These are phyloP conservation scores for Dilophus febrilis DNA, from an alignment of 2,888 invertebrate genomes.

Conservation along the genomic window DNA sequence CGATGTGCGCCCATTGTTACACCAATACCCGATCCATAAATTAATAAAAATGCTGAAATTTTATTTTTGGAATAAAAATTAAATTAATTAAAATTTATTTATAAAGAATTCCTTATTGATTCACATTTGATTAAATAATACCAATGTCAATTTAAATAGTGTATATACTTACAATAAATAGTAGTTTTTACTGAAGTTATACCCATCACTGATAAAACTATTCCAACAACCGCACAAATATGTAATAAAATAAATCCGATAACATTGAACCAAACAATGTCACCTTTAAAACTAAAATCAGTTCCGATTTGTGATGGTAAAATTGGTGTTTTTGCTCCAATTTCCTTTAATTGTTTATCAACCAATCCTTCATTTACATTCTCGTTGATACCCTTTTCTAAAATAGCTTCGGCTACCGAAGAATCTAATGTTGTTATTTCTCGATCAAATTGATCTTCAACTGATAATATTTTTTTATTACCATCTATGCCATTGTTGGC, in stretches of 20 bases:
- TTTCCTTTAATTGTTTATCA: slow-evolving; percentile 5
- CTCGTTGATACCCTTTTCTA: not conserved
- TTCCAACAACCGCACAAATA: slow-evolving; percentile 21
- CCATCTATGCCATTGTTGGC: too few species aligned
- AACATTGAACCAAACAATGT: slow-evolving; percentile 44
- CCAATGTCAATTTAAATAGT: slow-evolving; percentile 13
- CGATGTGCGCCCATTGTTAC: slow-evolving; percentile 70
- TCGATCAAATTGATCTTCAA: slow-evolving; percentile 4
- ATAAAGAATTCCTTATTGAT: slow-evolving; percentile 10
- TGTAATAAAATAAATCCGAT: slow-evolving; percentile 41
- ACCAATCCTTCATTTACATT: slow-evolving; percentile 5
- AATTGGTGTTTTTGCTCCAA: slow-evolving; percentile 8
- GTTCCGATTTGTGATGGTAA: slow-evolving; percentile 32
- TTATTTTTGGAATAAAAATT: slow-evolving; percentile 3
- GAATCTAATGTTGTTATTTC: slow-evolving; percentile 3
- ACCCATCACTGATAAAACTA: slow-evolving; percentile 12
- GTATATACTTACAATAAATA: slow-evolving; percentile 28
- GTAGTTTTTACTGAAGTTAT: slow-evolving; percentile 19
- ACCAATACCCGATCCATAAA: slow-evolving; percentile 34
- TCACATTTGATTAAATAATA: slow-evolving; percentile 5
- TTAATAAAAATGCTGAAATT: slow-evolving; percentile 17
- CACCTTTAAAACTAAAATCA: slow-evolving; percentile 31
- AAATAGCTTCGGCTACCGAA: not conserved
- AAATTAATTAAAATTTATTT: slow-evolving; percentile 6
- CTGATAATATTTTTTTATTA: too few species aligned